Base-by-base conservation (phyloP, 1,140 invertebrate species). In the Drosophila nannoptera region DNA sequence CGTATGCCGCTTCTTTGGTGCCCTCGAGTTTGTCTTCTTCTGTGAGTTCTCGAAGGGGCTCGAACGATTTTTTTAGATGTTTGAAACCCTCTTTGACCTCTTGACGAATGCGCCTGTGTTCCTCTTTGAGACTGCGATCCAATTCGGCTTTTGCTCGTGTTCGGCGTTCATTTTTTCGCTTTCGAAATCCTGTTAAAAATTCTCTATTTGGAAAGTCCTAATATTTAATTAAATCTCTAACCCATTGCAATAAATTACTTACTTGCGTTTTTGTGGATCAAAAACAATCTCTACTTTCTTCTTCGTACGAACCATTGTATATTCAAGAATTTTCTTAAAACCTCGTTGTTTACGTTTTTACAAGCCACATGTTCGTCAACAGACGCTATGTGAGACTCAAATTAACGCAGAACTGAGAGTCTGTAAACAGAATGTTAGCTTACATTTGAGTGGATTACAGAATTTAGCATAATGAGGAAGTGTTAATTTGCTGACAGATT, bases 161-260 rank as follows among this genome's bases (percentile, higher is more conserved):
- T 69, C 93, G 92, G 59, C 94, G 90, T 86, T 94, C 92, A 14
- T 94, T 76, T 87, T 96, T 96, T 69, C 94, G 90, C 89, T 95
- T 95, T 43, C 91, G 94, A 90, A 96, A 96, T 5, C 94, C 94
- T 61, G 92, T 93, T 35, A 96, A 89, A 87, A 94, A 96, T 40
- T 95, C 94, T 88, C 93, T 93, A 67, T 7, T 7, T 73, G 72
- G 54, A 40, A 22, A 29, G 9, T 7, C 0, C 0, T 16, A 3
- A 14, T 22, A 1, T 9, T 11, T 29, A 36, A 40, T 2, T 22
- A 22, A 22, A 22, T 22, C 22, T 22, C 22, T 2, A 5, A 2
- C 2, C 2, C 0, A 2, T 0, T 46, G 16, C 5, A 12, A 31
- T 31, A 35, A 29, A 6, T 40, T 49, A 82, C 82, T 88, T 90